These are phyloP conservation scores for Paedocypris micromegethes DNA, from an alignment of 2,797 vertebrate species.

Conservation along the genomic window DNA sequence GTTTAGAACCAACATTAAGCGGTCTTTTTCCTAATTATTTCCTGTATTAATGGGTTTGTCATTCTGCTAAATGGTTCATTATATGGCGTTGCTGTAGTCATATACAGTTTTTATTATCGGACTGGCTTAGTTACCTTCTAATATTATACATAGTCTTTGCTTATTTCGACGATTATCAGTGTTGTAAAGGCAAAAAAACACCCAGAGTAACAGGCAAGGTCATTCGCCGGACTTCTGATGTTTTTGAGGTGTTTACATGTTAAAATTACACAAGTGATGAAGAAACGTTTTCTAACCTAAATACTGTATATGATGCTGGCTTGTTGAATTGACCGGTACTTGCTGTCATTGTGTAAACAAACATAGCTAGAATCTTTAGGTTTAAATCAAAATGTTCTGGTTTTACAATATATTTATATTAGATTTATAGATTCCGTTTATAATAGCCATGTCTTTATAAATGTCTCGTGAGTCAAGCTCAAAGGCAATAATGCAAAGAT, in stretches of 20 bases:
- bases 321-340: too few relatives aligned
- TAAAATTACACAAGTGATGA: too few relatives aligned
- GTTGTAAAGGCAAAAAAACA: neutral
- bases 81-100: slow-evolving; percentile 22
- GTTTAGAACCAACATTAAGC: neutral
- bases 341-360: too few relatives aligned
- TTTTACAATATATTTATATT: too few relatives aligned
- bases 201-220: neutral
- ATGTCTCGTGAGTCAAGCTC: too few relatives aligned
- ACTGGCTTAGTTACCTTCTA: neutral
- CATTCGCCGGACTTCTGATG: neutral
- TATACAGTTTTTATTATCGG: slow-evolving; percentile 22
- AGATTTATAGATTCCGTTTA: too few relatives aligned
- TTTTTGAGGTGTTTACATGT: neutral
- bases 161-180: neutral
- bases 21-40: neutral
- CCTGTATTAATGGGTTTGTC: neutral
- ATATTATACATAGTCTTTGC: neutral
- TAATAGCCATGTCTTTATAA: too few relatives aligned
- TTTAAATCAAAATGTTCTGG: too few relatives aligned
- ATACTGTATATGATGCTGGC: too few relatives aligned
- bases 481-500: too few relatives aligned
- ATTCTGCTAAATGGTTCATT: slow-evolving; percentile 10
- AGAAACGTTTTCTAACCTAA: too few relatives aligned
- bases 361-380: too few relatives aligned